Conservation (phyloP, 2,888 invertebrate genomes). For the Lepetodrilus schrolli region DNA sequence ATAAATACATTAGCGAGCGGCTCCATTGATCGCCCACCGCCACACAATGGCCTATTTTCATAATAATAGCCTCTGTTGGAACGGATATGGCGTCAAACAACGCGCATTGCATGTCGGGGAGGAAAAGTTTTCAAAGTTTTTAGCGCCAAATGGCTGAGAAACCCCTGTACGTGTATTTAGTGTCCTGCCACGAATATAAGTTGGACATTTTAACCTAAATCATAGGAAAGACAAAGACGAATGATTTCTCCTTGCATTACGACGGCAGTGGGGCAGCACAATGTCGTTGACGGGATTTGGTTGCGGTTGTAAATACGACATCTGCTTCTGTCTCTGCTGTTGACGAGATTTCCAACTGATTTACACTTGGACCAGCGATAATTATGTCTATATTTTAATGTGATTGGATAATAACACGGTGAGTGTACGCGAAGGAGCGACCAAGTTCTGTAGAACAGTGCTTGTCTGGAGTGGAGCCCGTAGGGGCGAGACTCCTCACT, state of each 20-base stretch:
- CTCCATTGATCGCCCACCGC: constrained; percentile 3
- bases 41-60: constrained; percentile 34
- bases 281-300: neutral
- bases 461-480: neutral
- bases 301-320: neutral
- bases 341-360: neutral
- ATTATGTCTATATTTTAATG: constrained; percentile 28
- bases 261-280: neutral
- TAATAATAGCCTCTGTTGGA: constrained; percentile 30
- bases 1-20: constrained; percentile 16
- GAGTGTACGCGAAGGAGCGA: neutral
- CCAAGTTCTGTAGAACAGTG: neutral
- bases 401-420: constrained; percentile 17
- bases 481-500: neutral
- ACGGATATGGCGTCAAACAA: constrained; percentile 31
- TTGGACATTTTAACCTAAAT: neutral
- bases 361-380: neutral
- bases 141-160: constrained; percentile 35
- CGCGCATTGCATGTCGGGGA: constrained; percentile 37
- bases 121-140: constrained; percentile 42
- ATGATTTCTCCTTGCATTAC: neutral
- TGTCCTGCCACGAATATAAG: neutral
- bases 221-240: neutral
- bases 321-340: neutral
- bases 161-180: neutral